Evolutionary conservation across 2,797 vertebrate species (phyloP), one percentile per base, ranked within the genome.

Genomic region (Hydrolagus colliei): DNA sequence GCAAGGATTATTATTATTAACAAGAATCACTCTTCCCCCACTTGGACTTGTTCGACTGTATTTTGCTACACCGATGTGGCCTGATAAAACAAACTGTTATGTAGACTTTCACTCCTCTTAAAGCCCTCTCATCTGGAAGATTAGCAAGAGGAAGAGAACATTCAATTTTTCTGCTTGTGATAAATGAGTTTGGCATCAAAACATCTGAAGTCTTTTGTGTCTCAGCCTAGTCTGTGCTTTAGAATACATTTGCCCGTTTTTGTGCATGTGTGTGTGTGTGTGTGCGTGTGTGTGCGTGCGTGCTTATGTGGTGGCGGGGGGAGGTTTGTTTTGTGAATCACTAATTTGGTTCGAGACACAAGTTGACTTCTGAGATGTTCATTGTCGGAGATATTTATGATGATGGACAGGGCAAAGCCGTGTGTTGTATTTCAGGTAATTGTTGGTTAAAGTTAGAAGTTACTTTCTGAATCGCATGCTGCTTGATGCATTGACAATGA

Each of bases 191-290:
- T 32, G 68, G 63, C 14, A 18, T 32, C 63, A 82, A 67, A 52
- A 68, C 41, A 18, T 27, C 68, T 68, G 41, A 35, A 41, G 67
- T 20, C 9, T 32, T 68, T 68, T 41, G 63, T 82, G 79, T 68
- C 79, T 35, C 63, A 82, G 79, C 10, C 32, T 68, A 68, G 32
- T 32, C 32, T 68, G 35, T 82, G 32, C 14, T 82, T 68, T 32
- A 20, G 79, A 68, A 85, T 63, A 14, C 73, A 86, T 86, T 72
- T 75, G 82, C 62, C 27, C 72, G 35, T 59, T 27, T 22, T 76
- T 86, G 76, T 87, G 62, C 86, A 71, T 73, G 41, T 73, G 72
- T 86, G 84, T 85, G 65, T 75, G 85, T 86, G 85, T 86, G 85
- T 86, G 71, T 86, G 27, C 41, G 68, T 59, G 61, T 74, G 85